These are phyloP conservation scores for Protophormia terraenovae DNA, from an alignment of 2,888 invertebrate species.

Conservation along the genomic window DNA sequence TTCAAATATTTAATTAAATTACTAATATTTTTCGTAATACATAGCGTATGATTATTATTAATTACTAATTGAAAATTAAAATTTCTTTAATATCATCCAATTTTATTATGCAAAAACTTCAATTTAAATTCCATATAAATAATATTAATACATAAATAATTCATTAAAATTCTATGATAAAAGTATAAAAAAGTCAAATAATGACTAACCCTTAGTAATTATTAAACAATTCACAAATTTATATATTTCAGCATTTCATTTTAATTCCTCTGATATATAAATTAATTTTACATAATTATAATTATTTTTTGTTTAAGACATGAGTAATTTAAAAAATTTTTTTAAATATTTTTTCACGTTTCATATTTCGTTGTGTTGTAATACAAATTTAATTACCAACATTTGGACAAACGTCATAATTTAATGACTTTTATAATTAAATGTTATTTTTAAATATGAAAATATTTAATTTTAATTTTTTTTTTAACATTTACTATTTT, in stretches of 20 bases:
- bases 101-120: neutral
- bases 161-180: neutral
- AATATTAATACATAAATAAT: neutral
- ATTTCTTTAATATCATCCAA: neutral
- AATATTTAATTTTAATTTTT: neutral
- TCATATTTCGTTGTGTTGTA: neutral
- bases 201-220: neutral
- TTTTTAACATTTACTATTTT: no score
- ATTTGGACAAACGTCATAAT: constrained; percentile 21
- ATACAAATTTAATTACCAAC: constrained; percentile 13
- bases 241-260: neutral
- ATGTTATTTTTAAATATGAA: constrained; percentile 11
- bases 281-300: no score
- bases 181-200: neutral
- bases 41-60: neutral
- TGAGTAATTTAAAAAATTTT: neutral
- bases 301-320: neutral
- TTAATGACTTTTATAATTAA: neutral
- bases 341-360: neutral
- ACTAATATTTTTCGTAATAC: neutral
- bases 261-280: neutral
- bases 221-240: neutral
- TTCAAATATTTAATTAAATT: neutral
- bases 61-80: neutral
- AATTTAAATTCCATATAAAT: neutral